These are phyloP conservation scores for Aleiodes testaceus DNA, from an alignment of 2,888 invertebrate genomes.

Conservation along the genomic window DNA sequence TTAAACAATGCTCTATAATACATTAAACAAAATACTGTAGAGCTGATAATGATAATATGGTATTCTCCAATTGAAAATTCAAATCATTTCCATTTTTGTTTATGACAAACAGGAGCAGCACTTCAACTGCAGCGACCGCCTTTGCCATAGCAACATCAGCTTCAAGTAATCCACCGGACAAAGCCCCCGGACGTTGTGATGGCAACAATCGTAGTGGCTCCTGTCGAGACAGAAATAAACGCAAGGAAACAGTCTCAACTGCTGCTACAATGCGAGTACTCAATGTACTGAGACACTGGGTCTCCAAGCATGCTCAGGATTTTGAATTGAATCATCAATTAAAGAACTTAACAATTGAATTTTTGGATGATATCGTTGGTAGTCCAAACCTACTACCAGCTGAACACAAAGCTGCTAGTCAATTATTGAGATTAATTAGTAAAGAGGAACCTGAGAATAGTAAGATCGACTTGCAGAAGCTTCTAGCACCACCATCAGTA, in stretches of 20 bases:
- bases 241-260: constrained; percentile 86
- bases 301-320: constrained; percentile 91
- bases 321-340: constrained; percentile 86
- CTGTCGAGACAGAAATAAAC: constrained; percentile 74
- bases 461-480: constrained; percentile 80
- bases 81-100: too few relatives aligned
- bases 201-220: constrained; percentile 59
- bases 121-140: constrained; percentile 89
- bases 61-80: too few relatives aligned
- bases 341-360: constrained; percentile 86
- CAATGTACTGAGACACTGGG: constrained; percentile 93
- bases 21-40: too few relatives aligned
- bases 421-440: constrained; percentile 84
- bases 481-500: constrained; percentile 82
- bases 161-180: constrained; percentile 86
- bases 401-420: constrained; percentile 91
- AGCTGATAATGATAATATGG: too few relatives aligned
- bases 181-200: constrained; percentile 69
- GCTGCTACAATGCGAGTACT: constrained; percentile 96
- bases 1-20: too few relatives aligned
- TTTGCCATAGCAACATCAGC: constrained; percentile 94
- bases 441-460: constrained; percentile 81
- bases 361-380: constrained; percentile 90
- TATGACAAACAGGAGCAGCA: constrained; percentile 80
- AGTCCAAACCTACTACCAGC: constrained; percentile 88